Evolutionary conservation across 1,140 invertebrate species (phyloP).

Genomic region (Papilio aristodemus): DNA sequence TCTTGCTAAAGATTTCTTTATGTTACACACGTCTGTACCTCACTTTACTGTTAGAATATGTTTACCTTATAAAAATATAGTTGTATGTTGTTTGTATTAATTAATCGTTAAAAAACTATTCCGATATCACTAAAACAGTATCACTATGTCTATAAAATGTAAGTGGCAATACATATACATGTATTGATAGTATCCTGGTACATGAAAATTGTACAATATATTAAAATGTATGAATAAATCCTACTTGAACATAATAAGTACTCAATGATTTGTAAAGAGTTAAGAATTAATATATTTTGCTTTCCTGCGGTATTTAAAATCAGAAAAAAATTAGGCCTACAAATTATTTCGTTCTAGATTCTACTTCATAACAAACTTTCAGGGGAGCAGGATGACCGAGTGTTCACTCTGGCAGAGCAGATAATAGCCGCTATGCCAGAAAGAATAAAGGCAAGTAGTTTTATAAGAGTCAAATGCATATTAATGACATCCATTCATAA

Average conservation of each 20-base stretch:
- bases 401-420: constrained; percentile 96
- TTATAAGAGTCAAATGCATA: not conserved
- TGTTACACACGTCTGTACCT: constrained; percentile 11
- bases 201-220: not conserved
- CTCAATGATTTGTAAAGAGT: too few relatives aligned
- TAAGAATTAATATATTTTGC: too few relatives aligned
- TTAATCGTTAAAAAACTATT: not conserved
- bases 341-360: constrained; percentile 44
- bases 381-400: constrained; percentile 95
- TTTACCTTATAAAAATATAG: constrained; percentile 5
- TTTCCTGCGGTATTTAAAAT: not conserved
- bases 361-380: constrained; percentile 75
- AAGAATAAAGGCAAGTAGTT: constrained; percentile 90
- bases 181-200: not conserved
- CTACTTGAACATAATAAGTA: not conserved
- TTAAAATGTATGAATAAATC: not conserved
- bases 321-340: not conserved
- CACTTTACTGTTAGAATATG: constrained; percentile 9
- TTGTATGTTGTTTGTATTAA: too few relatives aligned
- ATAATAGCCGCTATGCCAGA: constrained; percentile 99
- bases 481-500: not conserved
- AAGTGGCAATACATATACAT: too few relatives aligned
- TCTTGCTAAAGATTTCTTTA: constrained; percentile 21
- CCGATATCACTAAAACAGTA: not conserved
- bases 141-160: too few relatives aligned